phyloP scores from a whole-genome alignment of 2,113 vertebrate species.

The Phainopepla nitens region DNA sequence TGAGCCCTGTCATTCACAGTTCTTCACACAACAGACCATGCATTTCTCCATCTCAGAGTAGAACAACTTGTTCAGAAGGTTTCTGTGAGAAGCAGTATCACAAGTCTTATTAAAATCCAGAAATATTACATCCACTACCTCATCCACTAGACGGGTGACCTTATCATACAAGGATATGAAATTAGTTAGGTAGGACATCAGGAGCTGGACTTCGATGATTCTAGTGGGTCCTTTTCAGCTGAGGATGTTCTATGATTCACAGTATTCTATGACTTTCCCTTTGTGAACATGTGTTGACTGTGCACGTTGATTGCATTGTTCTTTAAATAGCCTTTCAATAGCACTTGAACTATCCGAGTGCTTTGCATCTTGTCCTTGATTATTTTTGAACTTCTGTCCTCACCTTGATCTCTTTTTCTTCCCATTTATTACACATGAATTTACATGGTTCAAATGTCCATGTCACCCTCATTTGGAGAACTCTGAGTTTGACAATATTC shows the following conservation, averaged over 20 bases:
- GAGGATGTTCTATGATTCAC: neutral
- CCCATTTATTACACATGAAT: neutral
- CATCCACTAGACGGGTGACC: neutral
- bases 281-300: neutral
- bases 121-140: neutral
- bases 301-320: neutral
- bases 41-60: neutral
- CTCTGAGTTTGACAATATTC: neutral
- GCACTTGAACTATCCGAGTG: neutral
- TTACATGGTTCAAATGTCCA: neutral
- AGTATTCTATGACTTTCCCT: neutral
- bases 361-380: neutral
- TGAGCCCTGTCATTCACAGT: neutral
- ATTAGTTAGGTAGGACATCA: neutral
- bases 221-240: neutral
- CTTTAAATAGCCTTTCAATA: neutral
- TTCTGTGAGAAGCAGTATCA: neutral
- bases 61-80: neutral
- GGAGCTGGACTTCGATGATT: neutral
- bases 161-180: neutral
- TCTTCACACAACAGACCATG: fast-evolving
- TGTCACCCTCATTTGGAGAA: neutral
- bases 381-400: neutral
- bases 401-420: neutral
- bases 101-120: neutral